Percentiles rank a stretch among this genome's conserved stretches.
phyloP scores from a whole-genome alignment of 1,140 invertebrate species.

The Lasioglossum albipes region DNA sequence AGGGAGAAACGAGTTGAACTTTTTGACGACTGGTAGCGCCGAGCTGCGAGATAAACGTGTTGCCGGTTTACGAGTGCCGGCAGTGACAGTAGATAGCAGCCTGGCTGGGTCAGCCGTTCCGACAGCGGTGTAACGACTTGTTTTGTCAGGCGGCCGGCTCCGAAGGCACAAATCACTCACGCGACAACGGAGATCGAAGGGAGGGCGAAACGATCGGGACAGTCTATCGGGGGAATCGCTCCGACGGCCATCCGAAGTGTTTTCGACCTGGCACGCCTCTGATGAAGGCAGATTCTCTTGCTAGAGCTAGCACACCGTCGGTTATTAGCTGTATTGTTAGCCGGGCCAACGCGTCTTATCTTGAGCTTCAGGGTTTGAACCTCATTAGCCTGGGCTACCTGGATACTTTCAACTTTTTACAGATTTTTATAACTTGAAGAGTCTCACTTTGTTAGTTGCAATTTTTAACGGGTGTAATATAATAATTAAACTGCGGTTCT shows the following conservation, averaged over 20 bases:
- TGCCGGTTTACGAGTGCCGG: conserved; percentile 52
- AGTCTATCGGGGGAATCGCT: conserved; percentile 49
- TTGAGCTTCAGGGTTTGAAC: no score
- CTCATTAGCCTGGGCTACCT: no score
- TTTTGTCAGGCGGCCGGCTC: conserved; percentile 58
- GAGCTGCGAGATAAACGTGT: conserved; percentile 57
- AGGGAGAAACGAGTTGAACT: conserved; percentile 57
- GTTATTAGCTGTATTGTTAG: no score
- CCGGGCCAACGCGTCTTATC: no score
- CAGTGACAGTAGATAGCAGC: conserved; percentile 50
- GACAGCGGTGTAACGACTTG: conserved; percentile 57
- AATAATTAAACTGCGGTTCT: no score
- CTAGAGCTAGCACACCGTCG: no score
- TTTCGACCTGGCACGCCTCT: neutral
- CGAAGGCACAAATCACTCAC: conserved; percentile 56
- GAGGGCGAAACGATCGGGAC: neutral
- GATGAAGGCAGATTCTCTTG: neutral
- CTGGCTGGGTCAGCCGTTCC: conserved; percentile 46
- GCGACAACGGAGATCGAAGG: conserved; percentile 5
- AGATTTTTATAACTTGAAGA: no score
- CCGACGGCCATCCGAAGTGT: conserved; percentile 35
- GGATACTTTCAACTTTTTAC: no score
- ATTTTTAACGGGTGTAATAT: no score
- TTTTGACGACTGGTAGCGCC: conserved; percentile 57
- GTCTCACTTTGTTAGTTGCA: no score